Base-by-base conservation (phyloP, 2,113 vertebrate species). In the Crocuta crocuta region DNA sequence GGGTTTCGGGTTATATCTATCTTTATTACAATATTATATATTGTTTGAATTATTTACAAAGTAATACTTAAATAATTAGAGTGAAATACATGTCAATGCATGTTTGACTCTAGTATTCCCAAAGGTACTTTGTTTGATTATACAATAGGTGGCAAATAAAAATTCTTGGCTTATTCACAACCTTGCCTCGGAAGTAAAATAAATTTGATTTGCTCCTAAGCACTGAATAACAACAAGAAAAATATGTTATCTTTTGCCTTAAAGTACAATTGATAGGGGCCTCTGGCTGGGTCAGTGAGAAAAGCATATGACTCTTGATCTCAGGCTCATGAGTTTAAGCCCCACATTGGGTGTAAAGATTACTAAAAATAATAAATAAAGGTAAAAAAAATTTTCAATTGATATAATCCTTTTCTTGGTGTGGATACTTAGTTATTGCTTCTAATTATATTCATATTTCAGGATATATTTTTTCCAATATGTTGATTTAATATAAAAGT, bases 161-260 rank as follows among this genome's bases (percentile, higher is more conserved):
- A 78, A 61, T 48, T 55, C 43, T 87, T 65, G 65, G 65, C 12
- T 81, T 96, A 71, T 50, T 89, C 28, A 68, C 7, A 74, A 35
- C 0, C 4, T 89, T 94, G 58, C 11, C 55, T 92, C 66, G 81
- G 88, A 71, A 78, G 24, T 93, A 93, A 93, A 96, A 55, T 73
- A 39, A 66, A 85, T 28, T n/a, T 89, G 15, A 80, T 73, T 92
- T 63, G 23, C 7, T 81, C 28, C 15, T 71, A 31, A 73, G 9
- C 86, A 12, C 88, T 70, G 19, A 95, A 63, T 84, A 93, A 79
- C 5, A n/a, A 45, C 50, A 83, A 94, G 15, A 16, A 80, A 93
- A 58, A 28, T 50, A 79, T 28, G 11, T 8, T 68, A 3, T 43
- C 61, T 50, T 91, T 94, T 66, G 12, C 48, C 76, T 45, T 53